phyloP scores from a whole-genome alignment of 2,797 vertebrate genomes.

The Typhlichthys subterraneus region DNA sequence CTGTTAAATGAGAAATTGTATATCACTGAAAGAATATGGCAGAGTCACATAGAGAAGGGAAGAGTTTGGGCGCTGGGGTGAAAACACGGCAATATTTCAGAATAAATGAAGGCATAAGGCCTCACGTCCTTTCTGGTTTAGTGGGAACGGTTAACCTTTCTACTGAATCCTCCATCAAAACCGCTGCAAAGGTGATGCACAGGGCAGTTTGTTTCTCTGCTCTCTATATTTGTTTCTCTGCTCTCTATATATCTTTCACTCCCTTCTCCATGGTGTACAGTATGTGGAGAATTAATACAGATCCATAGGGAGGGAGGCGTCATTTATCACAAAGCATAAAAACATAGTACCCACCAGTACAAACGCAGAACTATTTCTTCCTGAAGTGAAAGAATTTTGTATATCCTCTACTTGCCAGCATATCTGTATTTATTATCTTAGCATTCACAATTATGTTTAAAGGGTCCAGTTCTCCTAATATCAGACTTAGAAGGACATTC shows the following conservation, averaged over 20 bases:
- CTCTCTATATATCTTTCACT: conserved; percentile 39
- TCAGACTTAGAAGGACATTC: too few relatives aligned
- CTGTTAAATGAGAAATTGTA: conserved; percentile 51
- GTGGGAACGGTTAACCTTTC: conserved; percentile 30
- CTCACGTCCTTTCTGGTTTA: conserved; percentile 43
- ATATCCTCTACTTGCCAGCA: too few relatives aligned
- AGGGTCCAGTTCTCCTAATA: too few relatives aligned
- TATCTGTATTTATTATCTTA: too few relatives aligned
- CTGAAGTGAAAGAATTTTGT: too few relatives aligned
- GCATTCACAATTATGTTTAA: too few relatives aligned
- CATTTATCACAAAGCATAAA: conserved; percentile 21
- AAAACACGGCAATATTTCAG: conserved; percentile 43
- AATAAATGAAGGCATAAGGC: conserved; percentile 52
- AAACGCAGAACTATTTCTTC: too few relatives aligned
- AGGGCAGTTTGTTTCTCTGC: conserved; percentile 17
- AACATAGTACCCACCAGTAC: too few relatives aligned
- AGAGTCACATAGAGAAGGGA: conserved; percentile 28
- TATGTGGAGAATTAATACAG: conserved; percentile 1
- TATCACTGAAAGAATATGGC: conserved; percentile 39
- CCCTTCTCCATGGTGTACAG: conserved; percentile 7
- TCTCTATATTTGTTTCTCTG: conserved; percentile 26
- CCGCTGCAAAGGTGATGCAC: conserved; percentile 16
- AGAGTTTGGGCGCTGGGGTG: conserved; percentile 43
- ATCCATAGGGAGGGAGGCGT: conserved; percentile 4
- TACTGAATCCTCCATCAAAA: conserved; percentile 35